phyloP scores from a whole-genome alignment of 2,113 vertebrate genomes.

The Mesembrinibis cayennensis region DNA sequence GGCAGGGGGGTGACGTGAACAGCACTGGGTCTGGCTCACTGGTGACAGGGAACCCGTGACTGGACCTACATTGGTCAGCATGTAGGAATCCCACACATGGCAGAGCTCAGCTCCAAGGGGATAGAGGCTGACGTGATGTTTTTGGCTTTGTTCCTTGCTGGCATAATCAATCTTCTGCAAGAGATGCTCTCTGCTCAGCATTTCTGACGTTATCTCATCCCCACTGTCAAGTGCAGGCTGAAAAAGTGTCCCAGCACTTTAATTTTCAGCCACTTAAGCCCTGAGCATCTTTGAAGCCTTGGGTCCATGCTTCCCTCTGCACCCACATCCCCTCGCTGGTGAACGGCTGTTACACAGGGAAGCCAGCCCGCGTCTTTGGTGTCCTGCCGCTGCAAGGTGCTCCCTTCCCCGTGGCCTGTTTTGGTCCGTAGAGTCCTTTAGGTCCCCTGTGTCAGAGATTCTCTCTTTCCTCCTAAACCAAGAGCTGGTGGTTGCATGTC shows the following conservation, averaged over 20 bases:
- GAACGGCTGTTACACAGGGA: neutral
- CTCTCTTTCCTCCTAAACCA: neutral
- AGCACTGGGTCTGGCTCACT: neutral
- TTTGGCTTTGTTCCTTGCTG: neutral
- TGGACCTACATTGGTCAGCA: neutral
- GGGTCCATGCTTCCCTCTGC: neutral
- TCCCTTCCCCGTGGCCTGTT: neutral
- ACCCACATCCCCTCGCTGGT: accelerated
- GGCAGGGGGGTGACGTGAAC: neutral
- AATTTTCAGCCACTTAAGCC: conserved; percentile 11
- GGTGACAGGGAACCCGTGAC: neutral
- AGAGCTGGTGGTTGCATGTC: neutral
- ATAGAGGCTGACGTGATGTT: neutral
- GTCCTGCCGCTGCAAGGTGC: neutral
- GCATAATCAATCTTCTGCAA: neutral
- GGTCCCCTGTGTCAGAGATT: neutral
- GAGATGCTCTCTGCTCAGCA: neutral
- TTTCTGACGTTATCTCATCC: conserved; percentile 7
- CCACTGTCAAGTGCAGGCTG: neutral
- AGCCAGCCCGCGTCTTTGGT: neutral
- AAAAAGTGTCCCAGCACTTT: neutral
- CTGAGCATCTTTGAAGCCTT: neutral
- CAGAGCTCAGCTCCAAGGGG: neutral
- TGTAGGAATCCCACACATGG: neutral
- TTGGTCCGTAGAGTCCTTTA: neutral